Evolutionary conservation across 1,140 invertebrate species (phyloP).

Genomic region (Zaprionus davidi): DNA sequence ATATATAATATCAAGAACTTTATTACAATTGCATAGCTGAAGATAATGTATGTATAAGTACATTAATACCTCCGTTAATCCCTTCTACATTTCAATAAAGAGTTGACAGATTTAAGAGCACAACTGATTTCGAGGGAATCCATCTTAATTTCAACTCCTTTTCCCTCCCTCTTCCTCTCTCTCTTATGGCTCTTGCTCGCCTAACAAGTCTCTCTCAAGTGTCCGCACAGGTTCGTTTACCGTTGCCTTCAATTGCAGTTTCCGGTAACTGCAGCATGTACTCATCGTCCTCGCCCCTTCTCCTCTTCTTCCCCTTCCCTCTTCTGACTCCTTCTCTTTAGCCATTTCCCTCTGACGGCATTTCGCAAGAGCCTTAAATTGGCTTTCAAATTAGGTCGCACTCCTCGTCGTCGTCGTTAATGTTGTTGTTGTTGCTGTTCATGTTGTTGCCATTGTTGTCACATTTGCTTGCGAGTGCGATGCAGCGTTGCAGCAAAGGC

Average conservation of each 20-base stretch:
- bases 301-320: not conserved
- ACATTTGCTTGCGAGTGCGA: slow-evolving; percentile 69
- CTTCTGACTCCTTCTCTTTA: not conserved
- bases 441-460: slow-evolving; percentile 64
- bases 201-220: not conserved
- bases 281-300: not conserved
- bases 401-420: slow-evolving; percentile 15
- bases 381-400: slow-evolving; percentile 70
- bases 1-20: no score
- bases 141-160: not conserved
- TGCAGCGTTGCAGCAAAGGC: slow-evolving; percentile 40
- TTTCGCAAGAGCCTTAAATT: slow-evolving; percentile 51
- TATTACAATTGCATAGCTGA: no score
- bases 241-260: slow-evolving; percentile 17
- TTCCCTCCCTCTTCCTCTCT: not conserved
- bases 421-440: slow-evolving; percentile 24
- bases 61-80: not conserved
- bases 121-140: not conserved
- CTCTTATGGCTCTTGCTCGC: not conserved
- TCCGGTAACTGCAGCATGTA: not conserved
- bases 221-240: slow-evolving; percentile 12
- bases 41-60: no score
- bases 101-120: not conserved
- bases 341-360: slow-evolving; percentile 20
- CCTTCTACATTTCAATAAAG: not conserved